Evolutionary conservation across 2,888 invertebrate species (phyloP).

Genomic region (Diogma glabrata): DNA sequence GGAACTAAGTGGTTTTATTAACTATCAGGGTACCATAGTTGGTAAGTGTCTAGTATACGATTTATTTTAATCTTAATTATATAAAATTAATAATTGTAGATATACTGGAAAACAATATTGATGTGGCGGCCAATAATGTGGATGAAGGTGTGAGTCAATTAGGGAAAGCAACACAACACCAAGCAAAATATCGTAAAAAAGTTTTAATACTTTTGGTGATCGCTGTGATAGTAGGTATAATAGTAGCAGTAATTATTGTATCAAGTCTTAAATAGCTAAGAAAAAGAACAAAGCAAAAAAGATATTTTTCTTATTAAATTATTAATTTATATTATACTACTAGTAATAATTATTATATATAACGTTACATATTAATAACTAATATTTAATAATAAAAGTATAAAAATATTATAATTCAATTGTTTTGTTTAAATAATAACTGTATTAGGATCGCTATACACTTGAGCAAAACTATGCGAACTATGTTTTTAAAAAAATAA

Average conservation of each 20-base stretch:
- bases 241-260: slow-evolving; percentile 57
- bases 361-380: too few relatives aligned
- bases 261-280: slow-evolving; percentile 36
- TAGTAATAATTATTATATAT: too few relatives aligned
- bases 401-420: too few relatives aligned
- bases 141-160: slow-evolving; percentile 69
- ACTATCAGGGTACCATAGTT: slow-evolving; percentile 57
- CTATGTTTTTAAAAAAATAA: too few relatives aligned
- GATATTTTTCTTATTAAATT: too few relatives aligned
- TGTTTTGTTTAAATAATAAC: too few relatives aligned
- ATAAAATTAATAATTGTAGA: slow-evolving; percentile 47
- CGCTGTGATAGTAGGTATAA: slow-evolving; percentile 50
- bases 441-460: too few relatives aligned
- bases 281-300: slow-evolving; percentile 3
- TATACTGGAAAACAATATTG: slow-evolving; percentile 71
- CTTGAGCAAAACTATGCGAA: too few relatives aligned
- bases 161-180: slow-evolving; percentile 68
- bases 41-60: slow-evolving; percentile 43
- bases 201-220: slow-evolving; percentile 58
- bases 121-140: slow-evolving; percentile 59
- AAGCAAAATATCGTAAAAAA: slow-evolving; percentile 63
- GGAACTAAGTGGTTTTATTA: slow-evolving; percentile 57
- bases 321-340: too few relatives aligned
- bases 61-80: slow-evolving; percentile 12
- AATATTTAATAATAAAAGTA: too few relatives aligned